These are phyloP conservation scores for Hippocampus zosterae DNA, from an alignment of 2,113 vertebrate species.

Conservation along the genomic window DNA sequence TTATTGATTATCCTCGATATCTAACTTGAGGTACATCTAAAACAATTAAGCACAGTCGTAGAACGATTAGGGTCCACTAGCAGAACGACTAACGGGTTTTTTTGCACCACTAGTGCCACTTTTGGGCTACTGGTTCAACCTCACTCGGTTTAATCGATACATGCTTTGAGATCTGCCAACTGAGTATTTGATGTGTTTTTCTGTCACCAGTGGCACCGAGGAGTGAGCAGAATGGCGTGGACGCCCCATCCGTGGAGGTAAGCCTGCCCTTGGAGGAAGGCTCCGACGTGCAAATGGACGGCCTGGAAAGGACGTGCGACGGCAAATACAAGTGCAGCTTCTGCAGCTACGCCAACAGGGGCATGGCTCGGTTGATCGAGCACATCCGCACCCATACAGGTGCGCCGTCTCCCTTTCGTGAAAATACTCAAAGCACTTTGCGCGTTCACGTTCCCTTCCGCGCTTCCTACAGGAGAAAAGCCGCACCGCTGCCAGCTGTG, in stretches of 20 bases:
- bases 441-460: neutral
- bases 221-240: constrained; percentile 81
- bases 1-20: too few species aligned
- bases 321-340: constrained; percentile 96
- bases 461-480: constrained; percentile 82
- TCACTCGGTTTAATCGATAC: too few species aligned
- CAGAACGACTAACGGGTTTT: too few species aligned
- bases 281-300: constrained; percentile 89
- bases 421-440: neutral
- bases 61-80: too few species aligned
- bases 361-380: constrained; percentile 91
- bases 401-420: constrained; percentile 28
- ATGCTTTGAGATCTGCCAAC: too few species aligned
- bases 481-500: constrained; percentile 95
- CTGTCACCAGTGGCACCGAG: constrained; percentile 37
- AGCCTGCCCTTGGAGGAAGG: constrained; percentile 84
- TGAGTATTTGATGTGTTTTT: neutral
- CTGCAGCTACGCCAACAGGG: constrained; percentile 97
- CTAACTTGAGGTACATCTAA: too few species aligned
- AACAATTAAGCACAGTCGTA: too few species aligned
- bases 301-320: constrained; percentile 94
- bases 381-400: constrained; percentile 97
- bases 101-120: too few species aligned
- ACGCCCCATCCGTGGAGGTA: constrained; percentile 91
- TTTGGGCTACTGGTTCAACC: too few species aligned